Evolutionary conservation across 37 sponge, comb jelly and placozoan genomes (phyloP).

Genomic region (Agelas oroides): DNA sequence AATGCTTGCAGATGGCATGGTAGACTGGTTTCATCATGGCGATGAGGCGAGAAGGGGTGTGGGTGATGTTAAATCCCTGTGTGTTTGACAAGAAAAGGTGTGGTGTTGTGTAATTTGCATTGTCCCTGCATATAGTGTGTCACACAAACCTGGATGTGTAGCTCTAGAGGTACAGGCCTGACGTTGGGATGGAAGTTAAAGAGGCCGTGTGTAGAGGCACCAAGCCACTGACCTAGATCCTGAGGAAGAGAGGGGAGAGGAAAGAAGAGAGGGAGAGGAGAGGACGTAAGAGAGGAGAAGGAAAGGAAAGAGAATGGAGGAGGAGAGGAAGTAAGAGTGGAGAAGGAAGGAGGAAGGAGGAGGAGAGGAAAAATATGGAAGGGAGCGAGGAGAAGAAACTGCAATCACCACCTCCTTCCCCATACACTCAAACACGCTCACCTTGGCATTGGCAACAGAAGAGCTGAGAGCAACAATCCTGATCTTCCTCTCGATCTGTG

Average conservation of each 20-base stretch:
- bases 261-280: neutral
- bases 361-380: too few species aligned
- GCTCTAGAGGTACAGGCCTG: conserved; percentile 96
- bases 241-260: neutral
- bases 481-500: conserved; percentile 93
- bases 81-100: neutral
- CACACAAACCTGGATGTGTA: conserved; percentile 85
- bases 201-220: conserved; percentile 77
- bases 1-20: conserved; percentile 89
- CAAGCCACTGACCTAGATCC: conserved; percentile 99
- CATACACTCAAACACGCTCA: too few species aligned
- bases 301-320: neutral
- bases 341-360: too few species aligned
- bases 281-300: neutral
- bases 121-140: too few species aligned
- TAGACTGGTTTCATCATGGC: conserved; percentile 98
- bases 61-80: conserved; percentile 89
- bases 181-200: conserved; percentile 98
- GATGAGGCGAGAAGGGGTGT: conserved; percentile 95
- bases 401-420: too few species aligned
- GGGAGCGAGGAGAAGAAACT: too few species aligned
- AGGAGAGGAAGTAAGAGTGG: too few species aligned
- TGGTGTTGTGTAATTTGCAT: too few species aligned
- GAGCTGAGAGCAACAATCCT: conserved; percentile 94
- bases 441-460: conserved; percentile 96